Conservation (phyloP, 2,113 vertebrate species). For the Garra rufa region DNA sequence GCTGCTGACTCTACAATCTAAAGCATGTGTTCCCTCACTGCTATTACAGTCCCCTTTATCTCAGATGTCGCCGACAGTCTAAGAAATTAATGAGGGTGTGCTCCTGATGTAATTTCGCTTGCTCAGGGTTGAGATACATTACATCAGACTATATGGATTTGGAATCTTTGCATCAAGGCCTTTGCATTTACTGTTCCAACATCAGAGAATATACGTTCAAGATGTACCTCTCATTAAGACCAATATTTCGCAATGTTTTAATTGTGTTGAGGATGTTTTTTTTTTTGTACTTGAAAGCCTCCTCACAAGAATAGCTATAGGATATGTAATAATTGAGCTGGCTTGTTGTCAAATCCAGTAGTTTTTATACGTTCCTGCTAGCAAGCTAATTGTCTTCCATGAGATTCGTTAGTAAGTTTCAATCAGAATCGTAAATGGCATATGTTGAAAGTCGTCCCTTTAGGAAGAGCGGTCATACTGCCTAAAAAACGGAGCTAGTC, state of each 20-base stretch:
- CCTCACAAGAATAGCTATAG: background rate
- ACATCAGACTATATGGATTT: slow-evolving; percentile 65
- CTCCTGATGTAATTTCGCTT: slow-evolving; percentile 75
- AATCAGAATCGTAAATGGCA: slow-evolving; percentile 22
- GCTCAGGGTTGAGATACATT: slow-evolving; percentile 70
- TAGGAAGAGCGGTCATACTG: background rate
- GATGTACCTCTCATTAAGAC: slow-evolving; percentile 3
- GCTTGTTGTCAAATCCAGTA: slow-evolving; percentile 25
- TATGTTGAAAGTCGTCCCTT: slow-evolving; percentile 6
- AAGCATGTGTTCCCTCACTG: slow-evolving; percentile 68
- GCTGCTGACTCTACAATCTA: slow-evolving; percentile 68
- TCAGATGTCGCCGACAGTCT: slow-evolving; percentile 75
- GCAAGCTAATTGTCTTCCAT: background rate
- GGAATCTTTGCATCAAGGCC: slow-evolving; percentile 30
- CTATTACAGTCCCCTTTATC: slow-evolving; percentile 78
- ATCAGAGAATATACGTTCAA: background rate
- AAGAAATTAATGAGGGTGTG: slow-evolving; percentile 78
- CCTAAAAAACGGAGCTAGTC: no score
- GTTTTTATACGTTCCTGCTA: slow-evolving; percentile 18
- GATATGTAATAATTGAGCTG: slow-evolving; percentile 31
- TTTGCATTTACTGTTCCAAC: background rate
- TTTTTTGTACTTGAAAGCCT: slow-evolving; percentile 33
- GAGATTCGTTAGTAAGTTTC: background rate
- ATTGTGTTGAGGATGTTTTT: background rate
- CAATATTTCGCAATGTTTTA: slow-evolving; percentile 24